These are phyloP conservation scores for Dichetophora obliterata DNA, from an alignment of 2,888 invertebrate genomes.

Conservation along the genomic window DNA sequence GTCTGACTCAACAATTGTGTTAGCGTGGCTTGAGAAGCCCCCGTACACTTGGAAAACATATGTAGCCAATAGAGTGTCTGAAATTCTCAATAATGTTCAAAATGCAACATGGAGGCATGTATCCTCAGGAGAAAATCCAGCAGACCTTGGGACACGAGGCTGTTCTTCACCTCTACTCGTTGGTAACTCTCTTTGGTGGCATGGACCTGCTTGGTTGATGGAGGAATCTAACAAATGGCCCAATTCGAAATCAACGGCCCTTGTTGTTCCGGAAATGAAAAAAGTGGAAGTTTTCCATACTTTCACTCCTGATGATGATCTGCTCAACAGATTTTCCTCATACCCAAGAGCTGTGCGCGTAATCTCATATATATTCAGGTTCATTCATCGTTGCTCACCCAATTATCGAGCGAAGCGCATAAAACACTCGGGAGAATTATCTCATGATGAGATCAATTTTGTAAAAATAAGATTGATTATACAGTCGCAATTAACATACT, in stretches of 20 bases:
- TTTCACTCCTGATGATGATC: background rate
- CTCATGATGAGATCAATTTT: background rate
- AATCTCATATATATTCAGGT: background rate
- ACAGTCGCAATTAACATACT: background rate
- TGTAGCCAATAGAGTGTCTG: slow-evolving; percentile 32
- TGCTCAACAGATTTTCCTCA: background rate
- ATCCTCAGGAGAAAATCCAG: slow-evolving; percentile 34
- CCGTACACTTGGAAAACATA: slow-evolving; percentile 36
- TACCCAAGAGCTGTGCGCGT: background rate
- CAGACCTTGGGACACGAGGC: slow-evolving; percentile 33
- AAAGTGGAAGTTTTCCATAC: background rate
- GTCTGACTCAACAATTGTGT: slow-evolving; percentile 39
- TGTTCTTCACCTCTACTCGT: background rate
- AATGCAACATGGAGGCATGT: slow-evolving; percentile 29
- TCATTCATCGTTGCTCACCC: background rate
- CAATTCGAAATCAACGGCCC: too few relatives aligned
- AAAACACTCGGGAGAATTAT: background rate
- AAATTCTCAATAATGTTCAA: background rate
- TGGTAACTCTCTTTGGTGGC: slow-evolving; percentile 27
- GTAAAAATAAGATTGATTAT: background rate
- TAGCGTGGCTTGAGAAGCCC: slow-evolving; percentile 38
- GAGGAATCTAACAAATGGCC: background rate
- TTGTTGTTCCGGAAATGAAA: background rate
- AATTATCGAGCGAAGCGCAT: too few relatives aligned
- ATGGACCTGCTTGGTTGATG: slow-evolving; percentile 18